Conservation (phyloP, 1,140 invertebrate species). For the Drosophila serrata region DNA sequence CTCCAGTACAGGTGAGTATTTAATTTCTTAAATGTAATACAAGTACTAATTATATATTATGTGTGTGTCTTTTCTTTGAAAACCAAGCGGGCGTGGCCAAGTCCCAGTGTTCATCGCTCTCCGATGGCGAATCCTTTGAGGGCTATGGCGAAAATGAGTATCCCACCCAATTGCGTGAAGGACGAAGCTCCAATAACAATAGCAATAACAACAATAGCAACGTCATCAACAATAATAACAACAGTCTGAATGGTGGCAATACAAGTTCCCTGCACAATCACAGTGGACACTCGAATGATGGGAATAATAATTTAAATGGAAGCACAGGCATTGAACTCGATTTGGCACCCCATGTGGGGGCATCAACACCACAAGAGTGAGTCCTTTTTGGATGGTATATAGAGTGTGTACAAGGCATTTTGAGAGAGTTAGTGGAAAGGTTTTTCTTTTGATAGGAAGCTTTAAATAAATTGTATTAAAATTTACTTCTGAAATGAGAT, state of each 20-base stretch:
- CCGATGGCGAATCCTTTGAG: slow-evolving; percentile 89
- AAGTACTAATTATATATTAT: background rate
- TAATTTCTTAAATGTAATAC: background rate
- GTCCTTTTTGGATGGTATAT: slow-evolving; percentile 5
- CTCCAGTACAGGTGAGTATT: slow-evolving; percentile 75
- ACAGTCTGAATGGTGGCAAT: slow-evolving; percentile 48
- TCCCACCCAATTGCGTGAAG: slow-evolving; percentile 43
- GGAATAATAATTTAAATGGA: slow-evolving; percentile 75
- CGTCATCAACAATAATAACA: slow-evolving; percentile 34
- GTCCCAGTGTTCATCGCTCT: slow-evolving; percentile 88
- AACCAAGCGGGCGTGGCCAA: slow-evolving; percentile 74
- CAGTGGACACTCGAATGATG: slow-evolving; percentile 70
- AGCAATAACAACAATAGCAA: slow-evolving; percentile 33
- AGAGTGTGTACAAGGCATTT: background rate
- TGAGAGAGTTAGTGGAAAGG: background rate
- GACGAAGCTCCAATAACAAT: slow-evolving; percentile 29
- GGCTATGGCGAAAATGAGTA: slow-evolving; percentile 88
- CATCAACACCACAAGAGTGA: slow-evolving; percentile 76
- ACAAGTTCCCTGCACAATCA: slow-evolving; percentile 53
- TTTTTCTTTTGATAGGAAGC: background rate
- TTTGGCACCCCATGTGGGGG: slow-evolving; percentile 75
- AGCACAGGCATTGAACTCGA: slow-evolving; percentile 80
- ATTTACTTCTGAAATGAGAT: background rate
- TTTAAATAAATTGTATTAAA: too few relatives aligned
- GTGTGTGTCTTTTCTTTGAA: background rate